Conservation (phyloP, 2,113 vertebrate genomes). For the Egretta garzetta region DNA sequence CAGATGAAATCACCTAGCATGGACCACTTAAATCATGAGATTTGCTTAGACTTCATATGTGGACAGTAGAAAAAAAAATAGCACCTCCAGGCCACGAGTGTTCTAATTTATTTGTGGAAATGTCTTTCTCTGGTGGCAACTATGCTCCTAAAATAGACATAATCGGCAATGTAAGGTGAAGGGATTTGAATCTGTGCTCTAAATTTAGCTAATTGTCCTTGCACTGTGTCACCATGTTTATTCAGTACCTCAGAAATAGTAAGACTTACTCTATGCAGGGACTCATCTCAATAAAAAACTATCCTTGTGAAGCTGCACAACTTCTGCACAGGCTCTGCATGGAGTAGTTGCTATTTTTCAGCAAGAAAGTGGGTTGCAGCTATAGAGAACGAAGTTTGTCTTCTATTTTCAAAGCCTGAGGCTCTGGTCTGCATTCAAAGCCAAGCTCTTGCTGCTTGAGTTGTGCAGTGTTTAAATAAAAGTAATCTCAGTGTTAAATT, state of each 20-base stretch:
- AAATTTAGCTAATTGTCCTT: slow-evolving; percentile 44
- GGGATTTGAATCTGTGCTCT: not conserved
- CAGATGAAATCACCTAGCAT: not conserved
- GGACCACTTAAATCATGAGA: not conserved
- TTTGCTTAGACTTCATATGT: not conserved
- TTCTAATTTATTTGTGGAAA: not conserved
- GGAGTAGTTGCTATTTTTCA: slow-evolving; percentile 18
- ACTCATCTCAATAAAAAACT: not conserved
- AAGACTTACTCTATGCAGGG: not conserved
- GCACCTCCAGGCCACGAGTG: not conserved
- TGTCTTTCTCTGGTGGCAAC: not conserved
- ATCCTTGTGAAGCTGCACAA: not conserved
- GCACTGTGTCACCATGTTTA: not conserved
- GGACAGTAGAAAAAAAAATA: not conserved
- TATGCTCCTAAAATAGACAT: not conserved
- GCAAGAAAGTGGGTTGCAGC: not conserved
- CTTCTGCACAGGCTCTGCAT: not conserved
- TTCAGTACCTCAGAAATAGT: not conserved
- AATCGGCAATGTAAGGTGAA: not conserved
- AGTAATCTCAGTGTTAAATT: slow-evolving; percentile 53
- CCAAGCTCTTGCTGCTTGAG: slow-evolving; percentile 33
- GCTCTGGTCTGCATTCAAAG: not conserved
- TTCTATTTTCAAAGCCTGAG: slow-evolving; percentile 26
- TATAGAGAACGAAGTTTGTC: slow-evolving; percentile 6
- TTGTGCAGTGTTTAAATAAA: slow-evolving; percentile 55